Conservation (phyloP, 1,140 invertebrate species). For the Harlomillsia oculata region DNA sequence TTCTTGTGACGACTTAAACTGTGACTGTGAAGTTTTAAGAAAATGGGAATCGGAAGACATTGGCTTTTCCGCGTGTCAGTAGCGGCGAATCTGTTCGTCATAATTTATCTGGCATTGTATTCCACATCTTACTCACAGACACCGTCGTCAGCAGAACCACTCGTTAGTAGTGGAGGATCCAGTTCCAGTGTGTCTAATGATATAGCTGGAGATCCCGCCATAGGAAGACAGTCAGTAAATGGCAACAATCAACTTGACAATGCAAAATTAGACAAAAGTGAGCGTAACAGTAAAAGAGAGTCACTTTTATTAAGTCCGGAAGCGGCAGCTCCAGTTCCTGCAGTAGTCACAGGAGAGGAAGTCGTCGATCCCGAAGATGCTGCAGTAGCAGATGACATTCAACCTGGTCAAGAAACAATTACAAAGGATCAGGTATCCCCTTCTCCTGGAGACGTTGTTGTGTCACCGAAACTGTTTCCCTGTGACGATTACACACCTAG, state of each 20-base stretch:
- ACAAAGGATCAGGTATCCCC: not conserved
- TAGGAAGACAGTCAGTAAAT: conserved; percentile 14
- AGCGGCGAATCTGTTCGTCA: conserved; percentile 26
- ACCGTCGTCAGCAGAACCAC: conserved; percentile 5
- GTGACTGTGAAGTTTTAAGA: not conserved
- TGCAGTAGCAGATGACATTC: conserved; percentile 8
- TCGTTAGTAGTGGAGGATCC: not conserved
- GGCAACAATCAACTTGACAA: not conserved
- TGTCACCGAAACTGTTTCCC: conserved; percentile 22
- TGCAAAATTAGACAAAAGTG: conserved; percentile 8
- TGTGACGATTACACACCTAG: conserved; percentile 32
- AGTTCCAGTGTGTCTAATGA: conserved; percentile 7
- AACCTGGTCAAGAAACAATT: not conserved
- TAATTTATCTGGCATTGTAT: conserved; percentile 33
- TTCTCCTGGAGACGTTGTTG: not conserved
- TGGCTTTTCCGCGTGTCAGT: conserved; percentile 34
- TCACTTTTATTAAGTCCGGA: too few species aligned
- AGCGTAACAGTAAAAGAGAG: conserved; percentile 3
- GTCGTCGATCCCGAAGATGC: conserved; percentile 9
- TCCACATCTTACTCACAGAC: conserved; percentile 17
- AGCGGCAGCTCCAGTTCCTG: not conserved
- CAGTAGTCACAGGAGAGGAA: conserved; percentile 9
- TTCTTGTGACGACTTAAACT: not conserved
- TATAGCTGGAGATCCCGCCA: not conserved
- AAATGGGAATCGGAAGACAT: conserved; percentile 18